phyloP scores from a whole-genome alignment of 2,797 vertebrate species.

The Taeniopygia guttata region DNA sequence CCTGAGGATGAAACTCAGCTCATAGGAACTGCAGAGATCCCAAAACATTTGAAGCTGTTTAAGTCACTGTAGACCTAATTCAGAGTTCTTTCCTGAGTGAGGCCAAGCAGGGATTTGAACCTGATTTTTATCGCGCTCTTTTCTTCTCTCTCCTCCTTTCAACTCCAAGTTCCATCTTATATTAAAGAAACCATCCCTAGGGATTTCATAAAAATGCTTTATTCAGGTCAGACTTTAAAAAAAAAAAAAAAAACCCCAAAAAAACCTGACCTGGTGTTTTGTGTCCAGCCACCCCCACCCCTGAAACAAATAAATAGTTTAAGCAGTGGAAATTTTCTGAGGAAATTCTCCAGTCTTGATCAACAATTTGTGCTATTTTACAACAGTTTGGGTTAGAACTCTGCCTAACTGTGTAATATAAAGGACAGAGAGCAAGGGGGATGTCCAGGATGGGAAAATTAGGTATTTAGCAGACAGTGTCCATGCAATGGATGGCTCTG shows the following conservation, averaged over 20 bases:
- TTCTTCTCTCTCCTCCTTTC: background rate
- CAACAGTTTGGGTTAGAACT: background rate
- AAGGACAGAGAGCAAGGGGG: background rate
- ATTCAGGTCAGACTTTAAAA: background rate
- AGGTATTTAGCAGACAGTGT: background rate
- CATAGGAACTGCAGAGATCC: background rate
- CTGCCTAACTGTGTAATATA: background rate
- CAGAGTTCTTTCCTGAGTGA: background rate
- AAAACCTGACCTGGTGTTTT: background rate
- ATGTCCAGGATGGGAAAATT: background rate
- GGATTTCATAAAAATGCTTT: background rate
- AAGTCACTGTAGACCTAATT: background rate
- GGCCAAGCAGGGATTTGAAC: slow-evolving; percentile 16
- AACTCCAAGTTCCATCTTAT: background rate
- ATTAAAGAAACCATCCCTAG: background rate
- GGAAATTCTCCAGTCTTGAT: background rate
- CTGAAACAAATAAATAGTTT: slow-evolving; percentile 11
- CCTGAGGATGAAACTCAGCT: slow-evolving; percentile 8
- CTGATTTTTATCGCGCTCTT: background rate
- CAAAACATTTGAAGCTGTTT: background rate
- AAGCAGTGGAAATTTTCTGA: background rate
- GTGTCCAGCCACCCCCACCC: background rate
- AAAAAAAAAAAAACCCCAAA: background rate
- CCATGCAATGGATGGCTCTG: background rate
- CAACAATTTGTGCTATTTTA: background rate